These are phyloP conservation scores for Empidonax alnorum DNA, from an alignment of 2,113 vertebrate species.

Conservation along the genomic window DNA sequence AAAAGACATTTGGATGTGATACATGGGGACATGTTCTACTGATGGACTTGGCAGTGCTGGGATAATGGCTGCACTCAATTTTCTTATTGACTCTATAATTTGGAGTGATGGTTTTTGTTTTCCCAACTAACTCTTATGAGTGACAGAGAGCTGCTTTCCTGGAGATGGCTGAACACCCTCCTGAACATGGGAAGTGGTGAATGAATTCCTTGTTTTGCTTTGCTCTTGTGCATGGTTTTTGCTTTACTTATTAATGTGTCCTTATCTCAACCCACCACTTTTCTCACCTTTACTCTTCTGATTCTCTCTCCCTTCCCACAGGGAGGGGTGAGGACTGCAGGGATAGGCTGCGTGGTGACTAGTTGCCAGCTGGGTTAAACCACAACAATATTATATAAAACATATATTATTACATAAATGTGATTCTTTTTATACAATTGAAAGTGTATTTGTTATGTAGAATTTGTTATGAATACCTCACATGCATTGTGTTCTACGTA, in stretches of 20 bases:
- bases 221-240: neutral
- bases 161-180: neutral
- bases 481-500: neutral
- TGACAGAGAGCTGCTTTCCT: neutral
- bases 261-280: neutral
- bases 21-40: neutral
- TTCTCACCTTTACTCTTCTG: neutral
- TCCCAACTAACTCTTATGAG: neutral
- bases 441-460: neutral
- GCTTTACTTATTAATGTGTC: constrained; percentile 11
- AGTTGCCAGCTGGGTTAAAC: neutral
- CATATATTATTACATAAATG: neutral
- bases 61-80: neutral
- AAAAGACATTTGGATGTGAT: neutral
- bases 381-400: neutral
- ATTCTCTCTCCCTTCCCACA: neutral
- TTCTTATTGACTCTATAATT: neutral
- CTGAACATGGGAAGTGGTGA: neutral
- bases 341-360: neutral
- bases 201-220: neutral
- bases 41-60: neutral
- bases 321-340: neutral
- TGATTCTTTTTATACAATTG: neutral
- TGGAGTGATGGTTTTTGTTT: neutral
- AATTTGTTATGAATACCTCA: neutral